Evolutionary conservation across 1,140 invertebrate species (phyloP).

Genomic region (Adoxophyes honmai): DNA sequence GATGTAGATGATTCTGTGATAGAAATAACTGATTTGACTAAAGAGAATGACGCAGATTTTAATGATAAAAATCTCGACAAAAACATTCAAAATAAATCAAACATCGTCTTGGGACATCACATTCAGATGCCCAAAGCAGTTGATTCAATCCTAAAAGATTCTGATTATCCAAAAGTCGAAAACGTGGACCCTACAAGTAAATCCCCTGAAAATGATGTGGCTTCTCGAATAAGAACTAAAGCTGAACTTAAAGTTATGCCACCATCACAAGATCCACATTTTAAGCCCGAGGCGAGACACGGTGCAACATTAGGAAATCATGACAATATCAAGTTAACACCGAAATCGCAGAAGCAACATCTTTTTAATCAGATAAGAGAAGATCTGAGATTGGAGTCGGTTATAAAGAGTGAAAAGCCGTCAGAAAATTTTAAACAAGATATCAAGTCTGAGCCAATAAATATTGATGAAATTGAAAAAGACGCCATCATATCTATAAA

Average conservation of each 20-base stretch:
- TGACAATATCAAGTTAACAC: slow-evolving; percentile 49
- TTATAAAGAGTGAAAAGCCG: slow-evolving; percentile 57
- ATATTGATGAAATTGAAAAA: slow-evolving; percentile 70
- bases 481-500: slow-evolving; percentile 61
- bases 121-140: slow-evolving; percentile 83
- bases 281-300: slow-evolving; percentile 39
- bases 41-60: slow-evolving; percentile 49
- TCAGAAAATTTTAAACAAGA: slow-evolving; percentile 37
- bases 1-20: slow-evolving; percentile 67
- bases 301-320: slow-evolving; percentile 24
- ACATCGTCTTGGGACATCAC: slow-evolving; percentile 75
- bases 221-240: slow-evolving; percentile 88
- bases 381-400: slow-evolving; percentile 65
- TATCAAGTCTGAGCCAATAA: slow-evolving; percentile 68
- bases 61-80: slow-evolving; percentile 56
- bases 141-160: slow-evolving; percentile 61
- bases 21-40: slow-evolving; percentile 66
- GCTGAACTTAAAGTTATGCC: slow-evolving; percentile 85
- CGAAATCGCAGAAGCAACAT: slow-evolving; percentile 69
- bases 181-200: slow-evolving; percentile 47
- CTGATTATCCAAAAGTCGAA: slow-evolving; percentile 49
- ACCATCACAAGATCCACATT: slow-evolving; percentile 49
- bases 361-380: slow-evolving; percentile 70
- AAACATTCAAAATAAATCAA: slow-evolving; percentile 74
- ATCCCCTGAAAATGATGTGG: slow-evolving; percentile 72